Percentiles rank a stretch among this genome's conserved stretches.
phyloP scores from a whole-genome alignment of 2,113 vertebrate genomes.

The Campylorhamphus procurvoides region DNA sequence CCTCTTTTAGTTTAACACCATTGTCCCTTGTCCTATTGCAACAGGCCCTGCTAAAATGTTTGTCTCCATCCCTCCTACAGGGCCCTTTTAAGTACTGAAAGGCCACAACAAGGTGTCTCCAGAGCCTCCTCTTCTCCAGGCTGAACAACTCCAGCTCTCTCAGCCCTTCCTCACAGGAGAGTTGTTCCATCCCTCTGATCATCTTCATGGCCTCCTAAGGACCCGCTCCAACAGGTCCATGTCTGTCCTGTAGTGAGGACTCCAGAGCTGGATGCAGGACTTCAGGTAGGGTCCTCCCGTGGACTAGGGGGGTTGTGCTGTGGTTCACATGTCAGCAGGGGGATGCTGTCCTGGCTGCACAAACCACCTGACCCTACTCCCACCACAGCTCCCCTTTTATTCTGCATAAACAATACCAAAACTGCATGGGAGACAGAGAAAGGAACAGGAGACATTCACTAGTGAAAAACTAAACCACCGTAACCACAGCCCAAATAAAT shows the following conservation, averaged over 20 bases:
- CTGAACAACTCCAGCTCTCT: not conserved
- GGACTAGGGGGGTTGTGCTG: not conserved
- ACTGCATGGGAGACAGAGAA: fast-evolving
- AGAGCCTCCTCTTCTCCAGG: not conserved
- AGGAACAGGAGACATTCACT: not conserved
- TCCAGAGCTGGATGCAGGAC: not conserved
- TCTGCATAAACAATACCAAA: not conserved
- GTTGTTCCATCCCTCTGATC: not conserved
- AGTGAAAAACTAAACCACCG: not conserved
- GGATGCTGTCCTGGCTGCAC: not conserved
- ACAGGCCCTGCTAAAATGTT: not conserved
- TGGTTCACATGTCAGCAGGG: not conserved
- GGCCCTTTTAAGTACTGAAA: not conserved
- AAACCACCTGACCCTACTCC: not conserved
- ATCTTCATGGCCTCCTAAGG: not conserved
- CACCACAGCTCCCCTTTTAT: not conserved
- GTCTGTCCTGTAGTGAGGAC: not conserved
- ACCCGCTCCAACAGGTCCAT: not conserved
- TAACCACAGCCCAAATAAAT: not conserved
- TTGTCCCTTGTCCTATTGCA: not conserved
- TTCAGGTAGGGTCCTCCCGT: not conserved
- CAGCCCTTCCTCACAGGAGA: not conserved
- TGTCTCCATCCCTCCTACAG: not conserved
- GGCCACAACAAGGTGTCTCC: not conserved
- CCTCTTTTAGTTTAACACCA: not conserved